These are phyloP conservation scores for Sialia sialis DNA, from an alignment of 2,113 vertebrate genomes.

Conservation along the genomic window DNA sequence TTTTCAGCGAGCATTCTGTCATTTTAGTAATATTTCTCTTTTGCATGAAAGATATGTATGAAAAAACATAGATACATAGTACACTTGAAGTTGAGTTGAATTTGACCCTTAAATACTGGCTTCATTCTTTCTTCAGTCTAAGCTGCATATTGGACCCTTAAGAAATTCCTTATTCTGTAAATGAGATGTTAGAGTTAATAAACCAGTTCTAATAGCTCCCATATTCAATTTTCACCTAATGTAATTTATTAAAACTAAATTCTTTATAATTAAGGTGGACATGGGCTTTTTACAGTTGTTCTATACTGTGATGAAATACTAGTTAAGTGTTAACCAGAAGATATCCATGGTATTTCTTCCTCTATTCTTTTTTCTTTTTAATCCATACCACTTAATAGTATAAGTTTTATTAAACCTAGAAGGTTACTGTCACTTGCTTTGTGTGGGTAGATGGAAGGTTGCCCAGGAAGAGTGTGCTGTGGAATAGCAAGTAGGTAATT, in stretches of 20 bases:
- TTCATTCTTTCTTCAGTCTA: background rate
- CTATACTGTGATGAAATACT: background rate
- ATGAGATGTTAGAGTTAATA: conserved; percentile 47
- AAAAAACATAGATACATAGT: background rate
- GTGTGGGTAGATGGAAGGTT: background rate
- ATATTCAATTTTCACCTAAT: conserved; percentile 37
- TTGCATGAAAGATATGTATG: background rate
- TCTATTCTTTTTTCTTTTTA: background rate
- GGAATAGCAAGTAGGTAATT: background rate
- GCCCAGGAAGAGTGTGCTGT: background rate
- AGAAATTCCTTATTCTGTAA: background rate
- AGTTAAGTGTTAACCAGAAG: background rate
- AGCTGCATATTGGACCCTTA: background rate
- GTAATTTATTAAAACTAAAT: conserved; percentile 24
- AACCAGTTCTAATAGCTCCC: conserved; percentile 5
- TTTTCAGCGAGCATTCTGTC: background rate
- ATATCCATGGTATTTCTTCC: background rate
- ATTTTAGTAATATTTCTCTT: background rate
- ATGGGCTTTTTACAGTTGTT: conserved; percentile 28
- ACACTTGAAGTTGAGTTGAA: background rate
- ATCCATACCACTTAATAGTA: background rate
- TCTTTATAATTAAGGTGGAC: conserved; percentile 42
- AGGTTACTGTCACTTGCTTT: background rate
- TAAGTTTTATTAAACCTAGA: background rate
- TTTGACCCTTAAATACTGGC: background rate